phyloP scores from a whole-genome alignment of 37 sponge, comb jelly and placozoan genomes.

The Beroe forskalii region DNA sequence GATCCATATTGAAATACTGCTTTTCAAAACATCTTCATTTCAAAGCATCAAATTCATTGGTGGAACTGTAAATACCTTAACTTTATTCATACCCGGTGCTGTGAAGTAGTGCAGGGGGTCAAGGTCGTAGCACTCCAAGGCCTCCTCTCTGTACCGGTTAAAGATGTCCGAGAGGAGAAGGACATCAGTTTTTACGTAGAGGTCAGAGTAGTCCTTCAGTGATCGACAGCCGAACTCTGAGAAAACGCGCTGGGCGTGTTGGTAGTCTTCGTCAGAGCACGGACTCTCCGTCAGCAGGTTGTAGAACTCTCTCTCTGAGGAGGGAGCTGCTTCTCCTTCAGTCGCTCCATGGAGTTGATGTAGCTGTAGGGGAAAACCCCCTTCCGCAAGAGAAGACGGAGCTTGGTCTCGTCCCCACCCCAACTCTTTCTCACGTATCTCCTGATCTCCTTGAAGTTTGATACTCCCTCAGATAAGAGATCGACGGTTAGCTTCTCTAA shows the following conservation, averaged over 20 bases:
- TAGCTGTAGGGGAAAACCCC: conserved; percentile 18
- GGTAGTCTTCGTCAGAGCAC: background rate
- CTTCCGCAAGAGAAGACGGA: background rate
- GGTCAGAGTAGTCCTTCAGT: background rate
- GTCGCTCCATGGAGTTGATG: background rate
- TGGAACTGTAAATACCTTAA: too few species aligned
- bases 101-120: conserved; percentile 48
- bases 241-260: background rate
- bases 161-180: conserved; percentile 26
- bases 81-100: background rate
- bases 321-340: background rate
- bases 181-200: conserved; percentile 39
- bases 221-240: background rate
- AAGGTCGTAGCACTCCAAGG: background rate
- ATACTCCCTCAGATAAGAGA: background rate
- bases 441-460: background rate
- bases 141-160: background rate
- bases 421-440: background rate
- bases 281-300: background rate
- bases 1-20: background rate
- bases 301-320: background rate
- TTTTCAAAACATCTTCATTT: background rate
- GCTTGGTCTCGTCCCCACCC: background rate
- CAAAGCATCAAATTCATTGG: background rate
- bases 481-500: background rate